Evolutionary conservation across 92 coral and sea anemone genomes (phyloP), one percentile per base, ranked within the genome.

Genomic region (Ricordea florida): DNA sequence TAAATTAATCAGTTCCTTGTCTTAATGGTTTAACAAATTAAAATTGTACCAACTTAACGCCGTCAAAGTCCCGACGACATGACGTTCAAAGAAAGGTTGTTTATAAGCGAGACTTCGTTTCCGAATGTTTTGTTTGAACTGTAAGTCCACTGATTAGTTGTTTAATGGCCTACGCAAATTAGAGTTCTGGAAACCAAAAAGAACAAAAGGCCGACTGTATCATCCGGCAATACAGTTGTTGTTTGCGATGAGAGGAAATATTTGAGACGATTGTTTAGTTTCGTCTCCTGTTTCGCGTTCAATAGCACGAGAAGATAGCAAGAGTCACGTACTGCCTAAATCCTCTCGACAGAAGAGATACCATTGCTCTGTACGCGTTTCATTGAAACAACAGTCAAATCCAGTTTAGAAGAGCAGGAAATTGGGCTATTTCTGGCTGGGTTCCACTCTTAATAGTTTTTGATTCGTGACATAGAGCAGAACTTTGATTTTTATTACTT

Each of bases 171-270:
- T 26, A n/a, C n/a, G 62, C 38, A 20, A 35, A 16, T 34, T 14
- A 23, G 61, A 20, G 24, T 35, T 46, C 24, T 10, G 7, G 26
- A 68, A 36, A 24, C 73, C 34, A 31, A 35, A 20, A 36, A 49
- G 55, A 70, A 55, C 65, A 70, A 70, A 35, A 24, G 63, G 31
- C n/a, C n/a, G 2, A 25, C 29, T n/a, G 31, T 37, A 40, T 38
- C 28, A 29, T 53, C n/a, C n/a, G n/a, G n/a, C n/a, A n/a, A n/a
- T n/a, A n/a, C n/a, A n/a, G n/a, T n/a, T n/a, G n/a, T 53, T 70
- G 77, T 70, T 70, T 70, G 53, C 55, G 37, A 53, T 35, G 52
- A 48, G n/a, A 25, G 61, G 37, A 55, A 56, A 10, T 53, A 9
- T 53, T 53, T 0, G 5, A 40, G 25, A 22, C 53, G 28, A 18